These are phyloP conservation scores for Chlorospingus flavigularis DNA, from an alignment of 2,797 vertebrate genomes.

Conservation along the genomic window DNA sequence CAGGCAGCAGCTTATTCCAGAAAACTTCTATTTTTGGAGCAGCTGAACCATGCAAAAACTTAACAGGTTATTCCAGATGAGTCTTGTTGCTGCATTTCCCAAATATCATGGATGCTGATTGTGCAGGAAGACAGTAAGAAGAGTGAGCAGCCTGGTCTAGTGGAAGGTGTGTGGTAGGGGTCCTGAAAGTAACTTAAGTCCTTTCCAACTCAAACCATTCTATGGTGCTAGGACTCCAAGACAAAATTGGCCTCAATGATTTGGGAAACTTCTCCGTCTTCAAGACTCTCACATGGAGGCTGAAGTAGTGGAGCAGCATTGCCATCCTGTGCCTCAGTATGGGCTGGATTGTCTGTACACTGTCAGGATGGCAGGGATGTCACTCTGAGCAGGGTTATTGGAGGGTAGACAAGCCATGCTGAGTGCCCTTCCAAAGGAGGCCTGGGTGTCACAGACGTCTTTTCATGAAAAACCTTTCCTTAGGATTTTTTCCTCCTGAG, in stretches of 20 bases:
- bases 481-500: too few species aligned
- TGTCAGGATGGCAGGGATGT: not conserved
- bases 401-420: not conserved
- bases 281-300: fast-evolving
- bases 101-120: not conserved
- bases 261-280: not conserved
- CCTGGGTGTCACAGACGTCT: too few species aligned
- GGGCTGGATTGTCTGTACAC: not conserved
- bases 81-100: not conserved
- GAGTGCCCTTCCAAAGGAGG: not conserved
- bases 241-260: not conserved
- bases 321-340: fast-evolving
- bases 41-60: not conserved
- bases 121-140: not conserved
- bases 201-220: not conserved
- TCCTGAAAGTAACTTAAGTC: not conserved
- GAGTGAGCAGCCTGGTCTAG: not conserved
- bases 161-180: not conserved
- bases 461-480: too few species aligned
- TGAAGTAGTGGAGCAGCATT: not conserved
- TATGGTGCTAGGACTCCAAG: not conserved
- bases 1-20: not conserved
- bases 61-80: not conserved
- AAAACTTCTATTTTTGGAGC: constrained; percentile 29
- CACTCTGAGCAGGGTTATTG: not conserved